Percentiles rank a stretch among this genome's conserved stretches.
Conservation (phyloP, 2,797 vertebrate species). For the Myotis pilosus region DNA sequence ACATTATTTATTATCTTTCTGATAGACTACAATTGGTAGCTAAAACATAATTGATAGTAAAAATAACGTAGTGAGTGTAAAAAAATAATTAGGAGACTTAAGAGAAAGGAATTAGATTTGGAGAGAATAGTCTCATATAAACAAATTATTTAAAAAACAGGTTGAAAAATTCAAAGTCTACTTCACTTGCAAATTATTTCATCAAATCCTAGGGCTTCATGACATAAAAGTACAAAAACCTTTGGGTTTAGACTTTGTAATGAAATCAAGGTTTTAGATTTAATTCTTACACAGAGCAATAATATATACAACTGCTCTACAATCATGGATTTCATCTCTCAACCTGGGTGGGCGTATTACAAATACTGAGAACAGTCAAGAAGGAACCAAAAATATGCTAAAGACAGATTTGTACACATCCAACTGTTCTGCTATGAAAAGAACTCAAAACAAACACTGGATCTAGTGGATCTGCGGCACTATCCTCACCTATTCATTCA, state of each 20-base stretch:
- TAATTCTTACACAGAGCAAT: background rate
- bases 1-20: constrained; percentile 32
- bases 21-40: background rate
- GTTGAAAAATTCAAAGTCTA: constrained; percentile 41
- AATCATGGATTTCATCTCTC: background rate
- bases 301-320: background rate
- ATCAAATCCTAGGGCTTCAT: background rate
- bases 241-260: background rate
- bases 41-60: background rate
- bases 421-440: background rate
- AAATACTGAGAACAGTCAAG: background rate
- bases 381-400: background rate
- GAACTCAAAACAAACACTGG: background rate
- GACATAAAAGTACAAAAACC: background rate
- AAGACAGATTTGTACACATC: background rate
- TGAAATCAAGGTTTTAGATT: constrained; percentile 5
- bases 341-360: background rate
- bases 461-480: background rate
- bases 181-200: constrained; percentile 26
- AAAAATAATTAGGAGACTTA: constrained; percentile 27
- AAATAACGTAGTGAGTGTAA: background rate
- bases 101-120: constrained; percentile 36
- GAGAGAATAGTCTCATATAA: constrained; percentile 19
- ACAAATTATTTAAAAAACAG: background rate
- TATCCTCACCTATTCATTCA: background rate